Base-by-base conservation (phyloP, 2,797 vertebrate species). In the Fratercula arctica region DNA sequence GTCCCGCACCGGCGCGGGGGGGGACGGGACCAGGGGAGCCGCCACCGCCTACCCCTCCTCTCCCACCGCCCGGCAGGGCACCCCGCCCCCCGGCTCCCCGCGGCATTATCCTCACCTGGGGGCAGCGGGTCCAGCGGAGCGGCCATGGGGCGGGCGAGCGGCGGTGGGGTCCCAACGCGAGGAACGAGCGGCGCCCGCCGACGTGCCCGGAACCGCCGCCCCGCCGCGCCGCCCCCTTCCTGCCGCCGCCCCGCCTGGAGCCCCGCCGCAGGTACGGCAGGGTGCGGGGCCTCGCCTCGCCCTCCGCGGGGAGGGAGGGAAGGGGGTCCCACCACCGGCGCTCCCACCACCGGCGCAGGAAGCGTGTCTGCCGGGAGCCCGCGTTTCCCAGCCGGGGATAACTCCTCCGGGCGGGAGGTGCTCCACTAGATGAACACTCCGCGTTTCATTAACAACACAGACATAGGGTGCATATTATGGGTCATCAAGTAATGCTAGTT, bases 71-170 rank as follows among this genome's bases (percentile, higher is more conserved):
- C 24, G 33, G 25, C 43, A 28, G 43, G 3, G 29, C 64, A 6
- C 26, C 43, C 16, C 20, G 16, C 48, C 63, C n/a, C 54, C 43
- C 64, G 5, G 31, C n/a, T 61, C 33, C 23, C 60, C 43, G 13
- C 60, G 41, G 59, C 26, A 28, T 18, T 25, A 23, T 23, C 67
- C 87, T 97, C 95, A 98, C 97, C 98, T 97, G 95, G 13, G 74
- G 76, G 93, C 92, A 88, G 74, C 63, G 95, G 95, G 90, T 97
- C 97, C 69, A 84, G 92, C 46, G 95, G 92, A 41, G 97, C 97
- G 70, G 98, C 97, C 98, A 98, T 98, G 78, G 90, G 76, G 72
- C 67, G 24, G 51, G 19, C 31, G 24, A 45, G 19, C 31, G 33
- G 43, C 37, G 21, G 46, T 67, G 39, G 41, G 17, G 19, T 76